Evolutionary conservation across 1,140 invertebrate species (phyloP).

Genomic region (Prorops nasuta): DNA sequence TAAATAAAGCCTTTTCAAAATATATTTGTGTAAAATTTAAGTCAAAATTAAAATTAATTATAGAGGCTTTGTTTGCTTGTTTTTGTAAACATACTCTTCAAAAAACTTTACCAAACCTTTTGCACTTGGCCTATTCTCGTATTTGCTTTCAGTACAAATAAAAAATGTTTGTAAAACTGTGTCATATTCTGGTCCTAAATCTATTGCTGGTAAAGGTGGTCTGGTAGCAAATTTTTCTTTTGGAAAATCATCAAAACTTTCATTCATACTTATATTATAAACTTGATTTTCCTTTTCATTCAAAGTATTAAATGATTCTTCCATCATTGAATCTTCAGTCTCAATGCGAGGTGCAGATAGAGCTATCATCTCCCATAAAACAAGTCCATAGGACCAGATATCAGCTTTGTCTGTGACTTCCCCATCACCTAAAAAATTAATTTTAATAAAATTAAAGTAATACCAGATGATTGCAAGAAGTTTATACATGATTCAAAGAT

Average conservation of each 20-base stretch:
- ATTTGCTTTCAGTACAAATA: conserved; percentile 67
- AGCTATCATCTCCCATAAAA: conserved; percentile 80
- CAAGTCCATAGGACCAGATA: conserved; percentile 76
- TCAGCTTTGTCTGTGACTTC: conserved; percentile 72
- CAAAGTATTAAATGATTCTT: neutral
- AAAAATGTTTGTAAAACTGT: conserved; percentile 69
- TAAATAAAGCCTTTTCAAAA: neutral
- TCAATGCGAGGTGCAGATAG: conserved; percentile 65
- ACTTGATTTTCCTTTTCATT: neutral
- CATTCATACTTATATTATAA: conserved; percentile 13
- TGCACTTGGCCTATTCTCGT: conserved; percentile 64
- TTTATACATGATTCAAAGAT: neutral
- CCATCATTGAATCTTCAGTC: conserved; percentile 21
- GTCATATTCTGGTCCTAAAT: conserved; percentile 63
- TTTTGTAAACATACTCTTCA: conserved; percentile 33
- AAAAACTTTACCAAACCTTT: conserved; percentile 48
- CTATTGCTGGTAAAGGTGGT: conserved; percentile 66
- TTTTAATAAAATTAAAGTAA: conserved; percentile 59
- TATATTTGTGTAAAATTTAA: neutral
- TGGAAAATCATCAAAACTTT: conserved; percentile 5
- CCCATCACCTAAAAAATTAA: conserved; percentile 43
- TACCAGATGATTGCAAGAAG: neutral
- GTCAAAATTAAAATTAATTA: conserved; percentile 1
- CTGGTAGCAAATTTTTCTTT: no score
- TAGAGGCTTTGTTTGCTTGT: neutral